phyloP scores from a whole-genome alignment of 2,797 vertebrate genomes.

The Propithecus perrieri region DNA sequence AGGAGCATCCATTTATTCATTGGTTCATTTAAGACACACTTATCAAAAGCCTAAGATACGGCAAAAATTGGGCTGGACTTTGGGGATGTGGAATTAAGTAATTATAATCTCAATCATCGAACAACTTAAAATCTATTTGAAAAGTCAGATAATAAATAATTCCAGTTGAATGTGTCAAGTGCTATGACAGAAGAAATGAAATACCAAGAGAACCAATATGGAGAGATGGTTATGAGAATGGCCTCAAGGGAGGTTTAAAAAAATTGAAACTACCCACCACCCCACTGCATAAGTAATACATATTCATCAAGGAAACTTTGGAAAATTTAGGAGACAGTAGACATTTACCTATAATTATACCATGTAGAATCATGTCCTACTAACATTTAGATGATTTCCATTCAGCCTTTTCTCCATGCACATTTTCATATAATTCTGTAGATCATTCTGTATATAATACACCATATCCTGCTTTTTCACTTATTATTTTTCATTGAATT shows the following conservation, averaged over 20 bases:
- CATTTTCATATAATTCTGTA: neutral
- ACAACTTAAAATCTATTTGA: neutral
- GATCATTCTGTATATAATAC: neutral
- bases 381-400: neutral
- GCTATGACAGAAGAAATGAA: neutral
- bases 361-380: neutral
- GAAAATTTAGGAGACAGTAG: neutral
- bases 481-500: neutral
- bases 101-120: neutral
- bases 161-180: neutral
- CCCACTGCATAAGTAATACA: neutral
- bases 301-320: neutral
- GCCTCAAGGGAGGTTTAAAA: neutral
- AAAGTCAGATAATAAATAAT: slow-evolving; percentile 3
- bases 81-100: neutral
- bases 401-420: neutral
- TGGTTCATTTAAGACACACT: neutral
- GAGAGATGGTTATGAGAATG: neutral
- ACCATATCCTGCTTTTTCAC: neutral
- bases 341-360: neutral
- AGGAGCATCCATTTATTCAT: neutral
- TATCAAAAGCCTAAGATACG: neutral
- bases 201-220: neutral
- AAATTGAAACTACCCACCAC: neutral
- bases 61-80: neutral